These are phyloP conservation scores for Hyalella azteca DNA, from an alignment of 2,888 invertebrate genomes.

Conservation along the genomic window DNA sequence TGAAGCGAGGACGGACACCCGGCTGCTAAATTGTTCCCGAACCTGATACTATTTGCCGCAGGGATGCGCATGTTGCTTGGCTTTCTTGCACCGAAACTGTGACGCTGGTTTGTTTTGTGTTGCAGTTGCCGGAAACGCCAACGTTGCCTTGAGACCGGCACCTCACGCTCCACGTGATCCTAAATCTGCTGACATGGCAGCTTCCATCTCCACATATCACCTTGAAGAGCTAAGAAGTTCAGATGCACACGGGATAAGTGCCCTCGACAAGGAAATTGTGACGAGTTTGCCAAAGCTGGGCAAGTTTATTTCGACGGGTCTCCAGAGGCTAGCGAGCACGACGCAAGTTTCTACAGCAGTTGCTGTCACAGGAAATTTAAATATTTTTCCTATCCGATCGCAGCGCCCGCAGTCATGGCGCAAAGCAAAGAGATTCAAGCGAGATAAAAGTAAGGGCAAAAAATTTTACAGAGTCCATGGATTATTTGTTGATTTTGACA, in stretches of 20 bases:
- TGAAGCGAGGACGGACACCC: no score
- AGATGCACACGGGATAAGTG: constrained; percentile 3
- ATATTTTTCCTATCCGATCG: background rate
- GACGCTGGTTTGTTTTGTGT: no score
- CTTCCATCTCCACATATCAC: constrained; percentile 20
- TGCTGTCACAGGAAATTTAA: background rate
- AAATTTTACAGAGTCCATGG: no score
- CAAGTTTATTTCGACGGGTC: background rate
- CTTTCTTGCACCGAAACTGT: no score
- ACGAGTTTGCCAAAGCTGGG: background rate
- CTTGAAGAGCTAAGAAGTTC: background rate
- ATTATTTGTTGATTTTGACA: background rate
- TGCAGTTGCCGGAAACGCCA: no score
- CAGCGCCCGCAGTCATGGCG: background rate
- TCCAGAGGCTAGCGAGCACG: background rate
- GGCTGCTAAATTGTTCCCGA: no score
- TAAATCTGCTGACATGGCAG: background rate
- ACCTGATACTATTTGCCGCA: no score
- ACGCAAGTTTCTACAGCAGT: background rate
- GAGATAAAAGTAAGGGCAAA: background rate
- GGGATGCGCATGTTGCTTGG: no score
- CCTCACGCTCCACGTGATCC: background rate
- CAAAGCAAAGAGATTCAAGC: background rate
- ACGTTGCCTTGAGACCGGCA: no score
- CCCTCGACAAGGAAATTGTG: background rate